Evolutionary conservation across 2,797 vertebrate genomes (phyloP).

Genomic region (Enteromius paludinosus): DNA sequence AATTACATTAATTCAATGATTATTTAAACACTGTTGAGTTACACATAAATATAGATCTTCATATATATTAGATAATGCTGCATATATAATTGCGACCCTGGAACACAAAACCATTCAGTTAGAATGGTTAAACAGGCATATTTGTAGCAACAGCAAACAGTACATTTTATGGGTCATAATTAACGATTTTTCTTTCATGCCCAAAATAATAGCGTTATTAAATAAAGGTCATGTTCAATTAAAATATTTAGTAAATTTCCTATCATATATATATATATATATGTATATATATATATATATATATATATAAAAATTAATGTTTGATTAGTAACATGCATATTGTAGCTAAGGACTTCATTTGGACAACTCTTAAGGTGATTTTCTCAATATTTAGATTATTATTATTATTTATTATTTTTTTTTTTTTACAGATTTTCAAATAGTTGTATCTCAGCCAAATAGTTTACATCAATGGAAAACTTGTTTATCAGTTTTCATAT

Average conservation of each 20-base stretch:
- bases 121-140: too few relatives aligned
- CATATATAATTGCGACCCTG: background rate
- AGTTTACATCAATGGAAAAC: background rate
- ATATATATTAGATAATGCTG: background rate
- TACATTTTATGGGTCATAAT: too few relatives aligned
- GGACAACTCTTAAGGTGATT: too few relatives aligned
- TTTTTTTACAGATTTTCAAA: too few relatives aligned
- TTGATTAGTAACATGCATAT: background rate
- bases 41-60: background rate
- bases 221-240: too few relatives aligned
- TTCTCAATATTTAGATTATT: too few relatives aligned
- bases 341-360: background rate
- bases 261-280: background rate
- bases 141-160: too few relatives aligned
- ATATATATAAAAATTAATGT: background rate
- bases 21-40: background rate
- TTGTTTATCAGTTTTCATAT: background rate
- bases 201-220: too few relatives aligned
- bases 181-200: too few relatives aligned
- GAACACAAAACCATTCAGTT: background rate
- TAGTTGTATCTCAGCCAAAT: background rate
- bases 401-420: too few relatives aligned
- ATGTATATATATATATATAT: background rate
- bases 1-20: background rate
- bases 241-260: too few relatives aligned